These are phyloP conservation scores for Calidris pygmaea DNA, from an alignment of 2,113 vertebrate genomes.

Conservation along the genomic window DNA sequence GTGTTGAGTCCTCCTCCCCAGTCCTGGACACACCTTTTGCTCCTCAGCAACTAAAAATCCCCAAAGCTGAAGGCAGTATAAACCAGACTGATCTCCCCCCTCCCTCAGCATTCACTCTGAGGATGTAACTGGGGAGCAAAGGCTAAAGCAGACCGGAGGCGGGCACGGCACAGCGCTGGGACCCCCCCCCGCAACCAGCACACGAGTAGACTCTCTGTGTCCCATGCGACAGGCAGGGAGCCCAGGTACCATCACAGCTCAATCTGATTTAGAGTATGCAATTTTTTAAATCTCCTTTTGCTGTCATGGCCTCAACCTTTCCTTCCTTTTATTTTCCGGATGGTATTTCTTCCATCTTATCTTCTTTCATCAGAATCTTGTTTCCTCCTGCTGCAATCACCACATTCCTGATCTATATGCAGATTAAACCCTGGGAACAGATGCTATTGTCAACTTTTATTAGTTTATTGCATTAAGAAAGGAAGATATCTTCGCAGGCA, in stretches of 20 bases:
- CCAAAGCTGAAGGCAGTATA: not conserved
- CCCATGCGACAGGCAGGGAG: not conserved
- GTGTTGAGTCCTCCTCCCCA: not conserved
- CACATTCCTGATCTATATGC: conserved; percentile 41
- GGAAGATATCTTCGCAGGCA: not conserved
- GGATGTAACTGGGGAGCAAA: not conserved
- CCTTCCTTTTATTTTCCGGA: conserved; percentile 15
- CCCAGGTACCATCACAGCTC: not conserved
- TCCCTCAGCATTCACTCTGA: too few species aligned
- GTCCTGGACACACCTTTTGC: not conserved
- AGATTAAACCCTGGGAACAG: conserved; percentile 56
- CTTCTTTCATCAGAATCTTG: conserved; percentile 50
- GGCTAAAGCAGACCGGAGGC: not conserved
- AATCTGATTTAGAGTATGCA: not conserved
- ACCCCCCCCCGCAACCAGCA: not conserved
- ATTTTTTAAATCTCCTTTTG: not conserved
- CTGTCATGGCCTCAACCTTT: conserved; percentile 13
- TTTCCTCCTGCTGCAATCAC: conserved; percentile 59
- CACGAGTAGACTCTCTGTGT: not conserved
- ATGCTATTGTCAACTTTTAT: conserved; percentile 55
- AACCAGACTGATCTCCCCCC: too few species aligned
- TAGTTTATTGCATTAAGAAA: conserved; percentile 31
- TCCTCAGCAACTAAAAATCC: not conserved
- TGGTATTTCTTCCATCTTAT: conserved; percentile 26
- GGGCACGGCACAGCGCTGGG: fast-evolving